Evolutionary conservation across 2,797 vertebrate genomes (phyloP), one percentile per base, ranked within the genome.

Genomic region (Phylloscopus collybita): DNA sequence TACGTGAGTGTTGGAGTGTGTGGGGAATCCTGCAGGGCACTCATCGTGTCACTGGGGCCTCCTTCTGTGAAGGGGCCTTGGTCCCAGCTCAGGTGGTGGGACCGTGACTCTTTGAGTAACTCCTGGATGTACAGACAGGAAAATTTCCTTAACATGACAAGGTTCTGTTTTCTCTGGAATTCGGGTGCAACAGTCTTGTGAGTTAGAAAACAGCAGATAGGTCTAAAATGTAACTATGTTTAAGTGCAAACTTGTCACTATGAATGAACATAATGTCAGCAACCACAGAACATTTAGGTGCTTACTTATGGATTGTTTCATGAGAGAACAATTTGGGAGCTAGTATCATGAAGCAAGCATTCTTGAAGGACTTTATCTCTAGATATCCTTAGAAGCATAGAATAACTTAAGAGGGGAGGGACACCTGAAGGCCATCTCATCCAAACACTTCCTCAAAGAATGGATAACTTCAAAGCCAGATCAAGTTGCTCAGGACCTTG

Each of bases 31-130:
- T 10, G 44, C 11, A 27, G 44, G 50, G 13, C 59, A 23, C 27
- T 15, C 36, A 4, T 6, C 1, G 0, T 16, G 9, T 25, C 0
- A 0, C 2, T 50, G 67, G 44, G n/a, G 25, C 12, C 21, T 44
- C 54, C 27, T 22, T 38, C 32, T 40, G 11, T 17, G 45, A 21
- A n/a, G n/a, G 25, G 10, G 3, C 9, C 19, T 19, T 7, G 1
- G 27, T n/a, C 27, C 51, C 38, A 32, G 23, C 36, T 38, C 75
- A 38, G 27, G 19, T 23, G 19, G 13, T 59, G 27, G 13, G 6
- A 53, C 45, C 17, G 45, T 9, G 45, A 15, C 60, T 45, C 12
- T 29, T 19, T 27, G 38, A 66, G 23, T 13, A 30, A 27, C 13
- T 59, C 38, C 53, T 47, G n/a, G 9, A 21, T 16, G 11, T 25